Conservation (phyloP, 2,888 invertebrate genomes). For the Syrista parreyssii region DNA sequence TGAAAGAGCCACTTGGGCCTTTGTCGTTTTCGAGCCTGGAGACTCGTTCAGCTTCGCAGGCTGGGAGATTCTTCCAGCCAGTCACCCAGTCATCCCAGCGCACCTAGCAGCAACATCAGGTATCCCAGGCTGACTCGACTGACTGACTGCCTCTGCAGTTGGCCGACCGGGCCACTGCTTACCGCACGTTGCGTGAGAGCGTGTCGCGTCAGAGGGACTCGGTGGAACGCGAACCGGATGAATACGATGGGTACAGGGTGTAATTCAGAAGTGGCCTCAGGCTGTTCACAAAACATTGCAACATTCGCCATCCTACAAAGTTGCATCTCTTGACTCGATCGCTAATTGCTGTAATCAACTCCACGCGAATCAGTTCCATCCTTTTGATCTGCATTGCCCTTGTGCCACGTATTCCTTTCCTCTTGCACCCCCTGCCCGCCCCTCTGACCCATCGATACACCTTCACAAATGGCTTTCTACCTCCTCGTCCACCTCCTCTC, state of each 20-base stretch:
- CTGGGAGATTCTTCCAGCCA: not conserved
- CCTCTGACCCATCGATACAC: not conserved
- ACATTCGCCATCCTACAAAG: constrained; percentile 31
- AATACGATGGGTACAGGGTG: not conserved
- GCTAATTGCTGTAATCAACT: constrained; percentile 46
- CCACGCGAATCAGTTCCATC: constrained; percentile 32
- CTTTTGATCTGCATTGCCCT: constrained; percentile 2
- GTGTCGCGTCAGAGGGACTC: not conserved
- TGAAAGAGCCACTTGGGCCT: constrained; percentile 59
- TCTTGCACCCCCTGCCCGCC: too few relatives aligned
- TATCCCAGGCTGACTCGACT: not conserved
- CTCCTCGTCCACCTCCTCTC: not conserved
- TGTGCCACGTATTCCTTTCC: not conserved
- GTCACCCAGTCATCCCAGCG: not conserved
- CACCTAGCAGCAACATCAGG: too few relatives aligned
- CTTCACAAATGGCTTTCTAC: not conserved
- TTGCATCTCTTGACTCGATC: constrained; percentile 17
- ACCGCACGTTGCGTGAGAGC: not conserved
- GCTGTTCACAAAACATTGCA: constrained; percentile 42
- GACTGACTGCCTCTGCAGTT: too few relatives aligned
- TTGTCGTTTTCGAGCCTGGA: constrained; percentile 38
- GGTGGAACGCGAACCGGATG: not conserved
- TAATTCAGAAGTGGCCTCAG: constrained; percentile 28
- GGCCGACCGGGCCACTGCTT: not conserved
- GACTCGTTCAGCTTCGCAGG: not conserved